Conservation (phyloP, 2,888 invertebrate genomes). For the Choreutis nemorana region DNA sequence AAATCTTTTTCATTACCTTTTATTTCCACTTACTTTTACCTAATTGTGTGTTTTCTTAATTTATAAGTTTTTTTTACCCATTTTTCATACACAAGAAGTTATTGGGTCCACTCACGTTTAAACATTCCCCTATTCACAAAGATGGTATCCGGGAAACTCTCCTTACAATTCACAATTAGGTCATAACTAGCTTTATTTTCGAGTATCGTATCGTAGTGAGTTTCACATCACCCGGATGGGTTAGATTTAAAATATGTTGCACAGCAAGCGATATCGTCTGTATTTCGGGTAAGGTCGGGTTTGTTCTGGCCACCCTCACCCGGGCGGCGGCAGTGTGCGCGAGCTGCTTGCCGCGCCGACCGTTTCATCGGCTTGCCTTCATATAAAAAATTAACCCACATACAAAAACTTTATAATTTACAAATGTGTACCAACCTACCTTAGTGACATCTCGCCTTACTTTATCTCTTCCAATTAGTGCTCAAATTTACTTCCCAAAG, state of each 20-base stretch:
- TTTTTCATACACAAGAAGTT: too few species aligned
- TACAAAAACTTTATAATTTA: slow-evolving; percentile 5
- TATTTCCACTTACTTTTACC: too few species aligned
- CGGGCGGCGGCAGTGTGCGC: slow-evolving; percentile 63
- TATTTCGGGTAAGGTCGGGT: slow-evolving; percentile 19
- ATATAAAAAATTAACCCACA: neutral
- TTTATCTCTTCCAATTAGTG: slow-evolving; percentile 14
- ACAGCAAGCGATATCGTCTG: slow-evolving; percentile 4
- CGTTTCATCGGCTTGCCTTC: slow-evolving; percentile 17
- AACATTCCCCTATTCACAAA: too few species aligned
- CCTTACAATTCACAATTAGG: neutral
- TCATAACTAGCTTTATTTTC: neutral
- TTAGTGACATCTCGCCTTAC: slow-evolving; percentile 12
- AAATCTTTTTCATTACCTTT: too few species aligned
- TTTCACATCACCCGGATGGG: slow-evolving; percentile 21
- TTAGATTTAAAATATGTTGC: slow-evolving; percentile 22
- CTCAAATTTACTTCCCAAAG: too few species aligned
- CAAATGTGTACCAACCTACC: slow-evolving; percentile 9
- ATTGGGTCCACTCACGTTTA: too few species aligned
- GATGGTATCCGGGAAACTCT: too few species aligned
- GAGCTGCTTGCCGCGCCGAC: slow-evolving; percentile 40
- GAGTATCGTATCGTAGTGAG: too few species aligned
- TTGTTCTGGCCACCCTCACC: slow-evolving; percentile 32
- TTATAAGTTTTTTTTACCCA: too few species aligned
- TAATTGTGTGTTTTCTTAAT: too few species aligned